Base-by-base conservation (phyloP, 2,888 invertebrate species). In the Crematogaster levior region DNA sequence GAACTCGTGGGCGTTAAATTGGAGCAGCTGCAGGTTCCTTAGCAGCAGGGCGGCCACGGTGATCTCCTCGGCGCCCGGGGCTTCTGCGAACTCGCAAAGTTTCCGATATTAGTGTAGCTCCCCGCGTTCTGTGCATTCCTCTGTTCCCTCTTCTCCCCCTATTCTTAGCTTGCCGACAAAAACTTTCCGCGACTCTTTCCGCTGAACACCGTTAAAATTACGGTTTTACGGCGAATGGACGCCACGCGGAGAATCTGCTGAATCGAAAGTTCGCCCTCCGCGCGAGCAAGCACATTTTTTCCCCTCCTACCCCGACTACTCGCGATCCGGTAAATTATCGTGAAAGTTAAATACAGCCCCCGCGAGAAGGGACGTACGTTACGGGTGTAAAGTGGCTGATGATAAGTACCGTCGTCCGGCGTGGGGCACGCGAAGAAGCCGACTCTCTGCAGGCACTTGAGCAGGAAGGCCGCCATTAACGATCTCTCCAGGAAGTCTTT, bases 1-100 rank as follows among this genome's bases (percentile, higher is more conserved):
- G 51, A 98, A 96, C 94, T 98, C 98, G 91, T 98, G 98, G 0
- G 98, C 98, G 92, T 98, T 98, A 93, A 98, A 98, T 93, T 98
- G 98, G 18, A 98, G 94, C 72, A 97, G 95, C 94, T 97, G 97
- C 12, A 98, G 95, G 90, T 97, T 96, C 53, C 96, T 96, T 10
- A 97, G 94, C 10, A 98, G 92, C 27, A 97, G 94, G 73, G 96
- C 96, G 12, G 96, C 96, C 30, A 97, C 95, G 86, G 95, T 94
- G 73, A 96, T 91, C 92, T 97, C 96, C 30, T 95, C 95, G 21
- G 95, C 95, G 0, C 95, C 95, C 3, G 95, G 95, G 9, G 91
- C 93, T 86, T 95, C 95, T 93, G 88, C 5, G 70, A 83, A 77
- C 9, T 60, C 61, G 43, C 73, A 34, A 46, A 43, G 30, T 56